These are phyloP conservation scores for Drosophila leonis DNA, from an alignment of 2,888 invertebrate species.

Conservation along the genomic window DNA sequence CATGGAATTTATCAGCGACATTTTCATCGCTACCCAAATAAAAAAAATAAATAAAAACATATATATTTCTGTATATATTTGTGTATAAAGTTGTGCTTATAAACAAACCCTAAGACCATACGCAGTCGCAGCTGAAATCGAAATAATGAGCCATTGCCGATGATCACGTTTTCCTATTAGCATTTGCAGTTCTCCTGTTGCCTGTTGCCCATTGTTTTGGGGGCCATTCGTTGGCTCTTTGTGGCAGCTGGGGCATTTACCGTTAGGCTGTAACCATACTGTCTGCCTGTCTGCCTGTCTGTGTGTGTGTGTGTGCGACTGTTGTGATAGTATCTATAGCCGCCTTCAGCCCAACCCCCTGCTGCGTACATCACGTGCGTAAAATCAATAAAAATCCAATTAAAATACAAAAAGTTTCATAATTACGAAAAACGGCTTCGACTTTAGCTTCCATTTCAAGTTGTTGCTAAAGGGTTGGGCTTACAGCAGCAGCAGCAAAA, in stretches of 20 bases:
- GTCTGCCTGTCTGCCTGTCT: neutral
- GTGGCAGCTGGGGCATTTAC: constrained; percentile 37
- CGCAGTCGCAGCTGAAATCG: constrained; percentile 57
- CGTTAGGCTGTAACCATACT: constrained; percentile 50
- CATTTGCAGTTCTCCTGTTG: constrained; percentile 53
- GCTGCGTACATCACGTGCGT: constrained; percentile 70
- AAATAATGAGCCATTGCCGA: constrained; percentile 71
- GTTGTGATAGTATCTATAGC: constrained; percentile 26
- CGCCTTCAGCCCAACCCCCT: neutral
- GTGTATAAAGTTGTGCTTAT: constrained; percentile 6
- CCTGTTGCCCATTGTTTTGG: constrained; percentile 59
- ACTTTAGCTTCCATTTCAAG: constrained; percentile 8
- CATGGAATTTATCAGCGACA: constrained; percentile 67
- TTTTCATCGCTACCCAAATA: constrained; percentile 46
- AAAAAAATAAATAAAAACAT: constrained; percentile 2
- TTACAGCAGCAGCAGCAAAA: neutral
- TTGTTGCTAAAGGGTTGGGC: constrained; percentile 6
- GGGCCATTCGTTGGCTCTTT: constrained; percentile 23
- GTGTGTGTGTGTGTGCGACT: neutral
- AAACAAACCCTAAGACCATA: constrained; percentile 27
- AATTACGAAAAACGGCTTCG: constrained; percentile 58
- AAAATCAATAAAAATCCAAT: constrained; percentile 78
- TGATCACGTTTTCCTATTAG: constrained; percentile 75
- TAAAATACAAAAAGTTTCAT: constrained; percentile 77
- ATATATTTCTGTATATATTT: constrained; percentile 21